Base-by-base conservation (phyloP, 2,797 vertebrate genomes). In the Pipistrellus nathusii region DNA sequence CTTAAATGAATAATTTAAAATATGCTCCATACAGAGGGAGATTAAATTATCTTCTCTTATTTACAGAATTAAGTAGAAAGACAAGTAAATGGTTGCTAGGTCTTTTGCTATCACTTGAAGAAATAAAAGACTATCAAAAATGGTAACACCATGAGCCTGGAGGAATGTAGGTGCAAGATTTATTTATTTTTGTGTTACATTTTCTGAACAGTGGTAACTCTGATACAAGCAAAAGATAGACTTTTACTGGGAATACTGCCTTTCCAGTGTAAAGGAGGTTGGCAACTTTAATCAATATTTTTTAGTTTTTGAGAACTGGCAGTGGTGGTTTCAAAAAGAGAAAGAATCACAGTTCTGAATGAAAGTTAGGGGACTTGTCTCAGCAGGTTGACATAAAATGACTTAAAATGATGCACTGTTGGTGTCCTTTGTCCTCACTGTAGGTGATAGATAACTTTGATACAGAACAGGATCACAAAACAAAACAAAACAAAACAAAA, bases 1-100 rank as follows among this genome's bases (percentile, higher is more conserved):
- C 30, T 85, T 93, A 96, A 93, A 86, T 95, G 87, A 68, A 87
- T 91, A 92, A 95, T 85, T 96, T 95, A 96, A 89, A 97, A 93
- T 94, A 89, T 93, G 81, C 69, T 95, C 57, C 90, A 94, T 44
- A 90, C 32, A 94, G 53, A 96, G 51, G 41, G 53, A 94, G 55
- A 96, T 69, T 81, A 92, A 94, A 95, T 94, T 95, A 88, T 88
- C 64, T 90, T 92, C 71, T 95, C 57, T 93, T 94, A 97, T 95
- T 94, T 88, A 84, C 62, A 81, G 68, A 87, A 93, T 85, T 64
- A 64, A 84, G 51, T 72, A 73, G 71, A 94, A 85, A 88, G 62
- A 89, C 57, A 55, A 85, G 73, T 71, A 95, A 88, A 76, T 85
- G 2, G n/a, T 83, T 90, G 20, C 53, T 94, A 86, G 46, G 46